A percentile compares a stretch with the other conserved stretches of the same genome.
Conservation (phyloP, 2,888 invertebrate genomes). For the Steinernema scapterisci region DNA sequence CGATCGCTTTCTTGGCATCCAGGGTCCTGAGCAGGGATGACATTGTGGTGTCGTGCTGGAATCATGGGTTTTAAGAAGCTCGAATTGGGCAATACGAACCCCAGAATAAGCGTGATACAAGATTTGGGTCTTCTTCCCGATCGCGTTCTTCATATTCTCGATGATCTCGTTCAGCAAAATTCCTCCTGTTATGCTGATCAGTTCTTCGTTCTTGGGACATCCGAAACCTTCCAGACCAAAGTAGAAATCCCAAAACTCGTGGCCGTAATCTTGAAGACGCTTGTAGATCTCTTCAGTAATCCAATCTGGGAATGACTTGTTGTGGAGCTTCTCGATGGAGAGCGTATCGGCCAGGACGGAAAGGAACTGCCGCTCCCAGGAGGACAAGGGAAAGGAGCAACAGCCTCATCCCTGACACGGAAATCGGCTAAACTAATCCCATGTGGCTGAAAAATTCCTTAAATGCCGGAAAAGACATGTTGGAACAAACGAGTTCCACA, state of each 20-base stretch:
- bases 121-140: neutral
- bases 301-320: slow-evolving; percentile 13
- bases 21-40: slow-evolving; percentile 13
- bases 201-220: neutral
- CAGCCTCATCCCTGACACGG: too few relatives aligned
- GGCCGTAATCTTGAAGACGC: neutral
- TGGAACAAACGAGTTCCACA: too few relatives aligned
- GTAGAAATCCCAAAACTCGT: neutral
- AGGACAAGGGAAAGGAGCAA: too few relatives aligned
- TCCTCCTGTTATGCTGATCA: slow-evolving; percentile 1
- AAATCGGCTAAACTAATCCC: too few relatives aligned
- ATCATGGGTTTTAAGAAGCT: neutral
- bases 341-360: too few relatives aligned
- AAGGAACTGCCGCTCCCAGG: too few relatives aligned
- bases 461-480: too few relatives aligned
- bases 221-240: slow-evolving; percentile 5
- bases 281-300: slow-evolving; percentile 12
- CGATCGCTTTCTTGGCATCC: slow-evolving; percentile 28
- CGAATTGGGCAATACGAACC: neutral
- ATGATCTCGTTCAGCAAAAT: neutral
- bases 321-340: slow-evolving; percentile 14
- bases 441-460: too few relatives aligned
- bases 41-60: slow-evolving; percentile 34
- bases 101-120: slow-evolving; percentile 17
- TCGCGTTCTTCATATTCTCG: neutral